Conservation (phyloP, 2,888 invertebrate genomes). For the Neoitamus cyanurus region DNA sequence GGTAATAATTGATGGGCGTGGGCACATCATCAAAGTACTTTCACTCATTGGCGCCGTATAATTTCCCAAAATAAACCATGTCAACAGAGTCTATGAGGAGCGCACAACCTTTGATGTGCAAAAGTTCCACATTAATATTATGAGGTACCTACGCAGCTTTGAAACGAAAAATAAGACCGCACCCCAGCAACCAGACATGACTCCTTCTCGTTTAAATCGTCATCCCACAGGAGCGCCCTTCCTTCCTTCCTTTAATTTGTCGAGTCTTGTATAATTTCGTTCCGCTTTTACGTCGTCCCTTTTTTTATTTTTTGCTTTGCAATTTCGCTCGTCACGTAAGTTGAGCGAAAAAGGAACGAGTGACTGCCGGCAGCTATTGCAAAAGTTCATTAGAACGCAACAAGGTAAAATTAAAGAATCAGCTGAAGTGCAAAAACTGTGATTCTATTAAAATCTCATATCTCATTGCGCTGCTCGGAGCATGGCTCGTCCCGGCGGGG, state of each 20-base stretch:
- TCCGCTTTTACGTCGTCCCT: neutral
- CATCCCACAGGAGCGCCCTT: neutral
- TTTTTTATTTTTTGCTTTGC: neutral
- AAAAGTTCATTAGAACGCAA: neutral
- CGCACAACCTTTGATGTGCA: neutral
- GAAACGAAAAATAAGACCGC: neutral
- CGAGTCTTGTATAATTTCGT: neutral
- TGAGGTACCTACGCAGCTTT: neutral
- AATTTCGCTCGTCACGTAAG: neutral
- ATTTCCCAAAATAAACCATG: neutral
- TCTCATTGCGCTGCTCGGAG: neutral
- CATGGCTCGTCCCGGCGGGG: neutral
- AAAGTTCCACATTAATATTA: neutral
- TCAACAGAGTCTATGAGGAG: neutral
- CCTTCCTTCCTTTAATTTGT: neutral
- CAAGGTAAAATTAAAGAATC: neutral
- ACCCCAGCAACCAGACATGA: neutral
- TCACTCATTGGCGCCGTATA: neutral
- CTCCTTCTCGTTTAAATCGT: neutral
- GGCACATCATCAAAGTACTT: neutral
- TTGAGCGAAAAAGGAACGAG: neutral
- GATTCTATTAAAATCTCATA: slow-evolving; percentile 5
- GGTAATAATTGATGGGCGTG: neutral
- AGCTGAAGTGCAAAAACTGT: neutral
- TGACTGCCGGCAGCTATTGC: neutral